phyloP scores from a whole-genome alignment of 2,113 vertebrate species.

The Pituophis catenifer region DNA sequence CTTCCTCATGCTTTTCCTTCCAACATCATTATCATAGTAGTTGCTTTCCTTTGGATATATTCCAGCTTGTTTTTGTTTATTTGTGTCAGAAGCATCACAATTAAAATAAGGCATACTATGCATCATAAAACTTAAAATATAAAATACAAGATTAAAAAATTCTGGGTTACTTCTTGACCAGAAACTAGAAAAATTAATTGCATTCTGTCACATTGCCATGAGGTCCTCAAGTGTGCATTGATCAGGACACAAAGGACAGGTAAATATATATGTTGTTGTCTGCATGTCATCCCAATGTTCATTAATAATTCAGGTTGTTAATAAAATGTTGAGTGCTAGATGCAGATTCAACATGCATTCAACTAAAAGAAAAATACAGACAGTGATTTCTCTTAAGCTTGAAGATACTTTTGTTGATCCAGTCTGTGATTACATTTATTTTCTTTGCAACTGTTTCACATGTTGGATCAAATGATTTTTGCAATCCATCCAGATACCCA shows the following conservation, averaged over 20 bases:
- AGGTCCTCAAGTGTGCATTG: background rate
- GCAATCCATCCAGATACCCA: background rate
- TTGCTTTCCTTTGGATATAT: background rate
- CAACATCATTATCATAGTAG: background rate
- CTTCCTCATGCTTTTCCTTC: background rate
- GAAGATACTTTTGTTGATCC: background rate
- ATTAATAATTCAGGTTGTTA: background rate
- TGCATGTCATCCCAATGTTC: background rate
- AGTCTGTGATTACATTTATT: background rate
- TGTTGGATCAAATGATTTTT: background rate
- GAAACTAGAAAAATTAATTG: background rate
- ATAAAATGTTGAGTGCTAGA: background rate
- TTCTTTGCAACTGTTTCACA: background rate
- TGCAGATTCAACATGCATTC: background rate
- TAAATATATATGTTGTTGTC: background rate
- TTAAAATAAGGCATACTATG: background rate
- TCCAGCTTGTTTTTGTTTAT: background rate
- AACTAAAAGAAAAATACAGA: background rate
- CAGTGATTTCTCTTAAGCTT: background rate
- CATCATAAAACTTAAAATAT: background rate
- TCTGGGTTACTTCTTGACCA: background rate
- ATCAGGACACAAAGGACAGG: background rate
- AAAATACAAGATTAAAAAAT: background rate
- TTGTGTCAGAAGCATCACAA: background rate
- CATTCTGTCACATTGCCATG: background rate